These are phyloP conservation scores for Neotragus pygmaeus DNA, from an alignment of 2,113 vertebrate genomes.

Conservation along the genomic window DNA sequence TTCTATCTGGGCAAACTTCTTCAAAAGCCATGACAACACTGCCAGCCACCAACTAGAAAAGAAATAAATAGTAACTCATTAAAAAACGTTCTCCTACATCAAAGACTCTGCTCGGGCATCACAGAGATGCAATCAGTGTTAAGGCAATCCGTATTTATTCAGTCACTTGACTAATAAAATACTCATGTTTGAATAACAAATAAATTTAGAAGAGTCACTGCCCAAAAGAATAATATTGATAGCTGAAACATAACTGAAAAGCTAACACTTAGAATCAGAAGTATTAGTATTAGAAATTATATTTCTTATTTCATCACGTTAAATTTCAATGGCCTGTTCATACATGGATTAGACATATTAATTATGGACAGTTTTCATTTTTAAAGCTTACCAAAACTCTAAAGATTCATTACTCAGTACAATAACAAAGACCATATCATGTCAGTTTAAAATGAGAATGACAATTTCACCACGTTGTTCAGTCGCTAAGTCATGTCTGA, in stretches of 20 bases:
- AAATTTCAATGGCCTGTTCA: slow-evolving; percentile 25
- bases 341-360: background rate
- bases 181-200: background rate
- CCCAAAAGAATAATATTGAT: slow-evolving; percentile 28
- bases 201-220: background rate
- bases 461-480: background rate
- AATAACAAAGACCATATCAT: background rate
- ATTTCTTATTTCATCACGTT: background rate
- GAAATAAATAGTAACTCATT: slow-evolving; percentile 69
- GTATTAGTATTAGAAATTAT: background rate
- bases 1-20: slow-evolving; percentile 97
- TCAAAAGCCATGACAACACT: slow-evolving; percentile 99
- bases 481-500: background rate
- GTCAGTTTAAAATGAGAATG: background rate
- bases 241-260: background rate
- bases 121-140: background rate
- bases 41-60: slow-evolving; percentile 92
- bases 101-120: background rate
- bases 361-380: slow-evolving; percentile 6
- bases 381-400: slow-evolving; percentile 6
- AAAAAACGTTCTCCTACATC: slow-evolving; percentile 3
- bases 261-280: background rate
- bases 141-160: background rate
- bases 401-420: slow-evolving; percentile 15
- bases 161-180: slow-evolving; percentile 9